Conservation (phyloP, 2,888 invertebrate genomes). For the Cryptocheilus praepositus region DNA sequence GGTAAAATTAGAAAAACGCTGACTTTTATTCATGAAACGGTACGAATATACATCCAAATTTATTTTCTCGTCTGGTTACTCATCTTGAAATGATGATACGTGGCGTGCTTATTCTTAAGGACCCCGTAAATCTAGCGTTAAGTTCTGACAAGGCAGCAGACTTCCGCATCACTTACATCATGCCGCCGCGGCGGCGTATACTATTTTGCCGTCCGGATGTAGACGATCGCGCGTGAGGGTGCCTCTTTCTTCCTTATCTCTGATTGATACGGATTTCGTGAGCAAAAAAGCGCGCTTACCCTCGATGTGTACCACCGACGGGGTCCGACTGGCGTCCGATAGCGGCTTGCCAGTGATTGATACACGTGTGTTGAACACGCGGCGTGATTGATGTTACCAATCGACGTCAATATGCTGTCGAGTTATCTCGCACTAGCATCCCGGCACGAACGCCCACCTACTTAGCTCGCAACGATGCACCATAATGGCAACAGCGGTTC, state of each 20-base stretch:
- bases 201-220: too few relatives aligned
- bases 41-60: too few relatives aligned
- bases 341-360: constrained; percentile 66
- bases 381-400: constrained; percentile 71
- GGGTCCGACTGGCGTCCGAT: constrained; percentile 48
- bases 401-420: constrained; percentile 70
- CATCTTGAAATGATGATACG: too few relatives aligned
- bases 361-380: constrained; percentile 66
- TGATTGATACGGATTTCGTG: constrained; percentile 46
- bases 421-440: constrained; percentile 62
- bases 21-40: too few relatives aligned
- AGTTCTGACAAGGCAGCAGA: too few relatives aligned
- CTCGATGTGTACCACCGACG: background rate
- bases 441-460: constrained; percentile 45
- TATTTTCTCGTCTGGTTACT: too few relatives aligned
- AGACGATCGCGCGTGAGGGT: too few relatives aligned
- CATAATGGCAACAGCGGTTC: constrained; percentile 13
- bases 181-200: too few relatives aligned
- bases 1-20: too few relatives aligned
- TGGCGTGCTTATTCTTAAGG: too few relatives aligned
- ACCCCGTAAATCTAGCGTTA: too few relatives aligned
- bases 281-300: constrained; percentile 36
- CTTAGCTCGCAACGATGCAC: constrained; percentile 42
- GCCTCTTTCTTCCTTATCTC: constrained; percentile 41
- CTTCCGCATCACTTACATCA: too few relatives aligned